Evolutionary conservation across 2,888 invertebrate species (phyloP).

Genomic region (Drosophila vallismaia): DNA sequence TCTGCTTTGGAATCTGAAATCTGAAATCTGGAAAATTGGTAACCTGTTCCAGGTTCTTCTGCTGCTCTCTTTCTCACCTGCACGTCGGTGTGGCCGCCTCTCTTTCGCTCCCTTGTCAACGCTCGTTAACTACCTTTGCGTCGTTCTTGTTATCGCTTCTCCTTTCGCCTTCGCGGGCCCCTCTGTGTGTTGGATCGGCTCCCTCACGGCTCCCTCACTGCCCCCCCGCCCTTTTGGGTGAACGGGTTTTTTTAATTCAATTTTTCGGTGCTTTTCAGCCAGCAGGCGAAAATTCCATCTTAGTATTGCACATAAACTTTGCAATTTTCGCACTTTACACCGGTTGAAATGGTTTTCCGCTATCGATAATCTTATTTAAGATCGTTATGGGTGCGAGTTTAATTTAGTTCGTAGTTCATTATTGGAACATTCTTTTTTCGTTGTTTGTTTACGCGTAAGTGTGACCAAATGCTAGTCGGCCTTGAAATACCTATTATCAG

Average conservation of each 20-base stretch:
- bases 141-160: conserved; percentile 65
- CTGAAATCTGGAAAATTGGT: conserved; percentile 4
- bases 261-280: background rate
- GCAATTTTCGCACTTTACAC: background rate
- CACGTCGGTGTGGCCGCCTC: conserved; percentile 1
- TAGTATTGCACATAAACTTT: background rate
- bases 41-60: conserved; percentile 35
- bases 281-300: background rate
- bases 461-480: background rate
- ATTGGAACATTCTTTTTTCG: conserved; percentile 10
- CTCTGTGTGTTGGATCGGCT: background rate
- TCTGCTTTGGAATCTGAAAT: conserved; percentile 4
- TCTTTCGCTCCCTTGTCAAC: conserved; percentile 50
- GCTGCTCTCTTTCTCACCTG: conserved; percentile 1
- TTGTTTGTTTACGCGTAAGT: conserved; percentile 16
- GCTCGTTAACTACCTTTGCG: conserved; percentile 73
- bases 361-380: background rate
- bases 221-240: background rate
- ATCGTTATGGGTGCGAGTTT: background rate
- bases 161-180: conserved; percentile 7
- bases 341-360: background rate
- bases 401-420: background rate
- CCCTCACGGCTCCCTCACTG: background rate
- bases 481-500: background rate
- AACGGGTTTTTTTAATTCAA: conserved; percentile 2